Base-by-base conservation (phyloP, 2,797 vertebrate genomes). In the Neosalanx taihuensis region DNA sequence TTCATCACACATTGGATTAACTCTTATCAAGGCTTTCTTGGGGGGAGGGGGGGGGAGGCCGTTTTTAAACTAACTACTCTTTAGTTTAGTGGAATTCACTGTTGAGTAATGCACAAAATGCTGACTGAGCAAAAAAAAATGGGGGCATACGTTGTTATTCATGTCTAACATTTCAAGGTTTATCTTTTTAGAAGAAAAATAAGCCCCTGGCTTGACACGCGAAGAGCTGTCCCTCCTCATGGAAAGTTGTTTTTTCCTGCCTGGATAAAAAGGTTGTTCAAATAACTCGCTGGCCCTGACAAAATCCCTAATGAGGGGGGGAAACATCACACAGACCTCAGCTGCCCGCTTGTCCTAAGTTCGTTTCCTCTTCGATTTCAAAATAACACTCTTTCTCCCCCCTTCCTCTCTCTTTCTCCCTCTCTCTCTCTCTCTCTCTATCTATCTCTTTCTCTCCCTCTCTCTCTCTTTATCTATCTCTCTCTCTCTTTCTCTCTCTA, bases 301-400 rank as follows among this genome's bases (percentile, higher is more conserved):
- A 76, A 76, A 53, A 78, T 67, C 71, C 63, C 57, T 51, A 53
- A 5, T 70, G 66, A 60, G 65, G 84, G 81, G 84, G 37, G 89
- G 89, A 89, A 87, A 81, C 75, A 66, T 59, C 66, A 78, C 62
- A 6, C 1, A 29, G 35, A 73, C 68, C 51, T 0, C 59, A 75
- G 75, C 84, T 79, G 76, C 62, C 78, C 77, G 71, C 72, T 79
- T 74, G 62, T 30, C 72, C 77, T 76, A 84, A 84, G 81, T 78
- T 83, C 74, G 72, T 83, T 88, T 90, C 75, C 82, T 75, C 84
- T 85, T 83, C 71, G 82, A 77, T 83, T 73, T 84, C 75, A 77
- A 78, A 85, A 85, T 85, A 83, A 81, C 76, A 74, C n/a, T 4
- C 4, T 17, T 26, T 12, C 26, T 10, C 41, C 15, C 46, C 9